Percentiles rank a stretch among this genome's conserved stretches.
Conservation (phyloP, 2,888 invertebrate species). For the Philonicus albiceps region DNA sequence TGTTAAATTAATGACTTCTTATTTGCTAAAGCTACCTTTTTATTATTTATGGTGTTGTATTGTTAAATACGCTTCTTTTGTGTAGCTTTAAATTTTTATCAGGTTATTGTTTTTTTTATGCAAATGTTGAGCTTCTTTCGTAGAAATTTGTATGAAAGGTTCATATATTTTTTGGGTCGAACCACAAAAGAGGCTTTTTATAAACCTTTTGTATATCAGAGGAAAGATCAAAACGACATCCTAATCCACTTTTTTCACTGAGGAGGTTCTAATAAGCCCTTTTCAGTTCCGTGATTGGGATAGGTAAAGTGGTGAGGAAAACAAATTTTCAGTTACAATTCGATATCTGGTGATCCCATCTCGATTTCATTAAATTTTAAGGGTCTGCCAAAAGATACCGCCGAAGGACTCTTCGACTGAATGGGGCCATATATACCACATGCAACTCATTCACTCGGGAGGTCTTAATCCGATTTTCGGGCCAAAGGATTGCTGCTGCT, state of each 20-base stretch:
- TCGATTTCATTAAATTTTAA: constrained; percentile 33
- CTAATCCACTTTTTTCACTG: not conserved
- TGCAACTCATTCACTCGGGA: constrained; percentile 9
- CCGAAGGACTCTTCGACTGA: not conserved
- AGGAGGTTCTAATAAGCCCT: not conserved
- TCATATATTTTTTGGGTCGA: not conserved
- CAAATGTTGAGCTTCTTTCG: not conserved
- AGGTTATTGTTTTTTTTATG: not conserved
- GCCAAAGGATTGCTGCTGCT: constrained; percentile 25
- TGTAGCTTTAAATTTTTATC: not conserved
- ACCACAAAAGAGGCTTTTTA: not conserved
- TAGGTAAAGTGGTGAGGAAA: not conserved
- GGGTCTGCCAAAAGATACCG: not conserved
- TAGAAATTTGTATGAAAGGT: too few relatives aligned
- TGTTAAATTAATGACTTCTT: too few relatives aligned
- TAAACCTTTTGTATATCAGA: not conserved
- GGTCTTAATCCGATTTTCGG: constrained; percentile 29
- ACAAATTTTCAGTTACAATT: constrained; percentile 28
- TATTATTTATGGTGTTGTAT: not conserved
- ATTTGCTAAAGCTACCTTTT: not conserved
- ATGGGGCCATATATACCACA: constrained; percentile 3
- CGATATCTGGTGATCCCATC: constrained; percentile 19
- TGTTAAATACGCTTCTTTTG: not conserved
- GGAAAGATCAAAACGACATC: not conserved
- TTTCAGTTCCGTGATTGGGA: not conserved